Evolutionary conservation across 2,113 vertebrate genomes (phyloP).

Genomic region (Dicentrarchus labrax): DNA sequence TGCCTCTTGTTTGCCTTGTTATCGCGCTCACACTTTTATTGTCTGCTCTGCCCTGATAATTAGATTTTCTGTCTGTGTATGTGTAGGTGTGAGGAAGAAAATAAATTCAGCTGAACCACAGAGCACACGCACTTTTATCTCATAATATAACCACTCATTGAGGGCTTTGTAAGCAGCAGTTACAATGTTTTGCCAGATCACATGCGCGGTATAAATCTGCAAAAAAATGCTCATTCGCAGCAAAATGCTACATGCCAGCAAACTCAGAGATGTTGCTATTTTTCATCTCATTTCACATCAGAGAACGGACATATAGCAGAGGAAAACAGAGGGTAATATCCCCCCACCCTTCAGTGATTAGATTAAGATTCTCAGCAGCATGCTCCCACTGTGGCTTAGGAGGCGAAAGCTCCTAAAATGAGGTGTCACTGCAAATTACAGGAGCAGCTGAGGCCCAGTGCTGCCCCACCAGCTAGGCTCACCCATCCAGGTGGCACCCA

Average conservation of each 20-base stretch:
- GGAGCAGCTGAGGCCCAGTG: conserved; percentile 82
- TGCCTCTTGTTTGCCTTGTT: conserved; percentile 25
- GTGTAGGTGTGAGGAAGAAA: conserved; percentile 28
- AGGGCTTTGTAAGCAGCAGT: not conserved
- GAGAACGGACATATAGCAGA: conserved; percentile 20
- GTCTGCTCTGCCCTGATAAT: conserved; percentile 48
- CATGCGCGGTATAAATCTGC: not conserved
- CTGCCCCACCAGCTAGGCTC: conserved; percentile 84
- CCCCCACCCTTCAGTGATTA: conserved; percentile 83
- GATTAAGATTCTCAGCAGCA: conserved; percentile 77
- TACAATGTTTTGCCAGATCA: conserved; percentile 16
- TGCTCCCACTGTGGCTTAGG: conserved; percentile 45
- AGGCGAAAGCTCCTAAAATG: conserved; percentile 89
- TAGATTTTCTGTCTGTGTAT: conserved; percentile 15
- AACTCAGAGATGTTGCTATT: conserved; percentile 31
- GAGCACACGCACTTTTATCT: conserved; percentile 4
- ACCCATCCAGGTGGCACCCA: conserved; percentile 88
- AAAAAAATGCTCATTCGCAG: not conserved
- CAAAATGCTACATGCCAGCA: conserved; percentile 20
- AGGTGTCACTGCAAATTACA: conserved; percentile 96
- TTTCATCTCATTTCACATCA: conserved; percentile 51
- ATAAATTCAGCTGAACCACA: conserved; percentile 5
- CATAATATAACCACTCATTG: not conserved
- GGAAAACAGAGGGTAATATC: conserved; percentile 82
- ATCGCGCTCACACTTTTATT: conserved; percentile 26